phyloP scores from a whole-genome alignment of 64 coral and sea anemone genomes.

The Stylophora pistillata region DNA sequence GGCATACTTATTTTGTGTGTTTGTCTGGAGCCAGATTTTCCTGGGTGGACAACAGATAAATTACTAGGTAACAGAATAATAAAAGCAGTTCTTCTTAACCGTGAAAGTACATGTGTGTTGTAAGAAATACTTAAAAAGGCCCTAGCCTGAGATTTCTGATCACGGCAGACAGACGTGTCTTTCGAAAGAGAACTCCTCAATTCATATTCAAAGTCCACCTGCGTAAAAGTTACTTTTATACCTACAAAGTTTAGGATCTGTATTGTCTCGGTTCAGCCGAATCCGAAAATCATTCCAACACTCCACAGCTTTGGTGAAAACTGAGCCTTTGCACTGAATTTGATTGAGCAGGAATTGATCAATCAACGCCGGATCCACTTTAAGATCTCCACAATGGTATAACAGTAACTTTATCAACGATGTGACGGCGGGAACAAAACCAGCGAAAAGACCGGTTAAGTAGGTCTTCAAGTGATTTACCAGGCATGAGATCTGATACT shows the following conservation, averaged over 20 bases:
- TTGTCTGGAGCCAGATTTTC: too few relatives aligned
- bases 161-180: too few relatives aligned
- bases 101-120: too few relatives aligned
- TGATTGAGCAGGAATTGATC: not conserved
- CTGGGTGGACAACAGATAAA: too few relatives aligned
- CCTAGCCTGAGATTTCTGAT: too few relatives aligned
- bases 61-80: too few relatives aligned
- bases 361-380: not conserved
- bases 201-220: not conserved
- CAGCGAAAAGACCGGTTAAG: not conserved
- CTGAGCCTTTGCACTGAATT: not conserved
- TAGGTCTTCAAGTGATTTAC: not conserved
- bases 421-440: not conserved
- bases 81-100: too few relatives aligned
- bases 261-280: not conserved
- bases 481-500: constrained; percentile 8
- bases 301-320: not conserved
- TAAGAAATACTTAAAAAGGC: too few relatives aligned
- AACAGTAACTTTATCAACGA: constrained; percentile 1
- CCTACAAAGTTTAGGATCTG: constrained; percentile 8
- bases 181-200: not conserved
- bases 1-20: too few relatives aligned
- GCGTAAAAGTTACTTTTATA: not conserved
- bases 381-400: constrained; percentile 18
- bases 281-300: constrained; percentile 14